Evolutionary conservation across 2,888 invertebrate genomes (phyloP).

Genomic region (Pyrgus malvae): DNA sequence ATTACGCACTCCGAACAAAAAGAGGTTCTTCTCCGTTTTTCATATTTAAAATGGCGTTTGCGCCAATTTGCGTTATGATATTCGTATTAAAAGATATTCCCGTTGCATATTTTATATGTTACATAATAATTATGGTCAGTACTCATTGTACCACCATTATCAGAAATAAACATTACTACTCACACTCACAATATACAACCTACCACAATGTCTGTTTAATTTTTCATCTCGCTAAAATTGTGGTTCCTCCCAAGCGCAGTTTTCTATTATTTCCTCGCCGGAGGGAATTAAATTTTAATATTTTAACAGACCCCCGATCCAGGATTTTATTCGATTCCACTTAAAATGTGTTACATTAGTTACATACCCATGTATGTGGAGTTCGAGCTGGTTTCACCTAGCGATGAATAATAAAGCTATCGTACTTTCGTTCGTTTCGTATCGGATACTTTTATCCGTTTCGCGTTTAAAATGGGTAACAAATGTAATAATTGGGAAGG

Average conservation of each 20-base stretch:
- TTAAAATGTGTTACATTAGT: constrained; percentile 6
- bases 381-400: neutral
- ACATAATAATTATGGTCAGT: too few relatives aligned
- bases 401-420: neutral
- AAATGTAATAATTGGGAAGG: neutral
- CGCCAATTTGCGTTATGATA: too few relatives aligned
- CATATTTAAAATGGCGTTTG: too few relatives aligned
- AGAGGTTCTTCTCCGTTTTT: too few relatives aligned
- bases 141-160: too few relatives aligned
- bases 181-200: too few relatives aligned
- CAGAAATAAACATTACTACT: too few relatives aligned
- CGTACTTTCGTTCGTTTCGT: too few relatives aligned
- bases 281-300: constrained; percentile 18
- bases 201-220: neutral
- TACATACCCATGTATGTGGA: neutral
- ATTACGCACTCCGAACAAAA: too few relatives aligned
- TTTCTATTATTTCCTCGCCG: constrained; percentile 10
- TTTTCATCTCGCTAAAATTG: neutral
- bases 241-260: constrained; percentile 1
- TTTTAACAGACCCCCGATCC: constrained; percentile 6
- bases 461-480: neutral
- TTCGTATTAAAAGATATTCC: too few relatives aligned
- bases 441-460: too few relatives aligned
- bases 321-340: neutral
- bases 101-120: too few relatives aligned